Evolutionary conservation across 2,797 vertebrate species (phyloP), one percentile per base, ranked within the genome.

Genomic region (Micropoecilia bifurca): DNA sequence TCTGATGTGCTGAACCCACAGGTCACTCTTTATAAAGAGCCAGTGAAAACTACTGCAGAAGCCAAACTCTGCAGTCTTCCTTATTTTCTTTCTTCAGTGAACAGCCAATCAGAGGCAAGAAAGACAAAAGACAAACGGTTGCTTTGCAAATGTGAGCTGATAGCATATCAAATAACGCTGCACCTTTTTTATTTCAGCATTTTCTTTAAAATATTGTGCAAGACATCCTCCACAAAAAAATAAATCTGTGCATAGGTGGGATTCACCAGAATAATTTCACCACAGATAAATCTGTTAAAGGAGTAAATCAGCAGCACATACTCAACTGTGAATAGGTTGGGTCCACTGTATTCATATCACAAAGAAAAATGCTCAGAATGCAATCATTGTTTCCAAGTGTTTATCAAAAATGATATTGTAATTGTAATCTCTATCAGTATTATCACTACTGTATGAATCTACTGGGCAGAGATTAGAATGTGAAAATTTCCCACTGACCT

Each of bases 1-100:
- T 68, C 81, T 89, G 66, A 83, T 91, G 81, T 85, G 76, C 89
- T 85, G 83, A n/a, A 55, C 25, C 25, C n/a, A 25, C 53, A 55
- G 53, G 25, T 55, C 25, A 55, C 6, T 3, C 50, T 53, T 53
- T 55, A 25, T n/a, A 55, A 55, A 55, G 53, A 55, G 10, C 25
- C 28, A 59, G n/a, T 59, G 57, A 28, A 30, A 59, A 59, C 57
- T 59, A 6, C 57, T n/a, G 14, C 28, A 61, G 13, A 61, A 61
- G 57, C 28, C 16, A 61, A 16, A 10, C 28, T 61, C 13, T 61
- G 6, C 57, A 7, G 4, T 28, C 28, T 18, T 61, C 5, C 57
- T 30, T 3, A 61, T 61, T 61, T 61, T 13, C 13, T 14, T 14
- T 33, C 28, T 33, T 61, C 2, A 13, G 28, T 13, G 28, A 6